Conservation (phyloP, 2,888 invertebrate species). For the Amiota mariae region DNA sequence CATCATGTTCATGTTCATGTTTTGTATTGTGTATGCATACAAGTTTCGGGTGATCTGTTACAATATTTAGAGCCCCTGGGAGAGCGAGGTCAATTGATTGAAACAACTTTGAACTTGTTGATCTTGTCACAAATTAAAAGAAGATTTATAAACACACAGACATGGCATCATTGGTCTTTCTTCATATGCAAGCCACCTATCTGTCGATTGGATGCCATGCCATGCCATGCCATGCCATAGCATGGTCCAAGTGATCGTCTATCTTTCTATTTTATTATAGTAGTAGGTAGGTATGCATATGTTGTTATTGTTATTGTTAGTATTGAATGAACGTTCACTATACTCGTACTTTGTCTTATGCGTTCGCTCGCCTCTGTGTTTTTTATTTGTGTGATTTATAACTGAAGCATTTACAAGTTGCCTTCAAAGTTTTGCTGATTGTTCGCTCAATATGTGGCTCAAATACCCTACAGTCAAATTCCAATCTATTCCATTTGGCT, state of each 20-base stretch:
- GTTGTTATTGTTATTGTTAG: constrained; percentile 18
- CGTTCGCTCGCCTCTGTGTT: neutral
- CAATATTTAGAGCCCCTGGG: constrained; percentile 66
- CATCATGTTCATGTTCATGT: neutral
- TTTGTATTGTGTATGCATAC: constrained; percentile 23
- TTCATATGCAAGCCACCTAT: constrained; percentile 22
- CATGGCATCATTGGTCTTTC: too few relatives aligned
- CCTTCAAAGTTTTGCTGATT: neutral
- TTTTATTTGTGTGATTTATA: constrained; percentile 25
- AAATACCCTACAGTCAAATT: constrained; percentile 16
- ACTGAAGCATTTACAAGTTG: neutral
- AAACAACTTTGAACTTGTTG: constrained; percentile 74
- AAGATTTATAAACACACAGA: constrained; percentile 67
- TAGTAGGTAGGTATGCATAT: neutral
- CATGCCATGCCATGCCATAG: too few relatives aligned
- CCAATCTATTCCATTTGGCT: neutral
- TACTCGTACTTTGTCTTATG: neutral
- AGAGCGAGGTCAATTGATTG: constrained; percentile 73
- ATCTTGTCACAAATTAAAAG: constrained; percentile 74
- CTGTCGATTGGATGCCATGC: neutral
- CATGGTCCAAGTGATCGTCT: neutral
- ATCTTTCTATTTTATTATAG: neutral
- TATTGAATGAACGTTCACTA: neutral
- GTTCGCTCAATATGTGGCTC: neutral
- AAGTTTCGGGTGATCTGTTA: constrained; percentile 61